These are phyloP conservation scores for Oryzias dopingdopingensis DNA, from an alignment of 2,797 vertebrate genomes.

Conservation along the genomic window DNA sequence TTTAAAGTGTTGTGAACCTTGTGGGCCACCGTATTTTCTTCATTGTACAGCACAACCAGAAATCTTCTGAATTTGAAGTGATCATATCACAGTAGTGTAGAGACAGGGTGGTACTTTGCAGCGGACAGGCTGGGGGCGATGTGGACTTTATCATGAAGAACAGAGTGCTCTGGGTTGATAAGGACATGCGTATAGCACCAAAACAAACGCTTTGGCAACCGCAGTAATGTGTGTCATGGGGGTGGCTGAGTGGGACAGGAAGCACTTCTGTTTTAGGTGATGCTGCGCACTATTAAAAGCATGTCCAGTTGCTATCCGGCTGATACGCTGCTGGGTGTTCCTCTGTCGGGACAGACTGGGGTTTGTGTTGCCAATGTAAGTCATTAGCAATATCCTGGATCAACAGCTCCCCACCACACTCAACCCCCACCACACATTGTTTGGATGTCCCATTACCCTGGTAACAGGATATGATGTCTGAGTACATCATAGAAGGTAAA, in stretches of 20 bases:
- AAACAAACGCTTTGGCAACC: constrained; percentile 40
- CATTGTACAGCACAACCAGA: too few species aligned
- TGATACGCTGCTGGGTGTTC: constrained; percentile 32
- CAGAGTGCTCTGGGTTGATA: constrained; percentile 32
- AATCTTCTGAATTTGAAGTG: background rate
- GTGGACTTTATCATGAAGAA: constrained; percentile 30
- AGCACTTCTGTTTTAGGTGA: constrained; percentile 41
- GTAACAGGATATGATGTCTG: constrained; percentile 60
- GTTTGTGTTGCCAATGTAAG: constrained; percentile 54
- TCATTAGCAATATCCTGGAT: constrained; percentile 66
- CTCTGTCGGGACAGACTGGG: constrained; percentile 29
- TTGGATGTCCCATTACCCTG: constrained; percentile 69
- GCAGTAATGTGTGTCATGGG: constrained; percentile 30
- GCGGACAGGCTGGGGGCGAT: constrained; percentile 12
- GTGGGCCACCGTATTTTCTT: too few species aligned
- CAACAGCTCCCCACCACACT: constrained; percentile 40
- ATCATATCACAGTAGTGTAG: background rate
- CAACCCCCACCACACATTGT: constrained; percentile 34
- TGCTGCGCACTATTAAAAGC: constrained; percentile 49
- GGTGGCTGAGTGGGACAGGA: constrained; percentile 38
- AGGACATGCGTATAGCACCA: constrained; percentile 29
- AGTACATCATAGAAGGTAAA: constrained; percentile 44
- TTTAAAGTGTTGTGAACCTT: too few species aligned
- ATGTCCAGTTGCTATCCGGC: constrained; percentile 32
- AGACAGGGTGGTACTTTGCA: constrained; percentile 12